Conservation (phyloP, 2,113 vertebrate species). For the Neolamprologus toae region DNA sequence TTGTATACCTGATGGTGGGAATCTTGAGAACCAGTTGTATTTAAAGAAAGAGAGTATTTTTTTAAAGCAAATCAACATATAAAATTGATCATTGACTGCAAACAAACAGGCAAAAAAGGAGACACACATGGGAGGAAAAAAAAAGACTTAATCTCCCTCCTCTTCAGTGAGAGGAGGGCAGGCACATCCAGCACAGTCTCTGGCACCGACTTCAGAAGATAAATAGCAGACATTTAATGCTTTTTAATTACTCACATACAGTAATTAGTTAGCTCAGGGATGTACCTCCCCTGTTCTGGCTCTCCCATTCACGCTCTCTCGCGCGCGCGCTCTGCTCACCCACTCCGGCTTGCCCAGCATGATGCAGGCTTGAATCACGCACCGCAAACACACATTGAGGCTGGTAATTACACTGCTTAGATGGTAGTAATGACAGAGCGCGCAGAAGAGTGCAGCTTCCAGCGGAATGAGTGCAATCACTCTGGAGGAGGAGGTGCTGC, state of each 20-base stretch:
- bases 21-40: neutral
- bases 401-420: slow-evolving; percentile 51
- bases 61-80: neutral
- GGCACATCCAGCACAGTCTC: neutral
- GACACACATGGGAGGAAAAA: neutral
- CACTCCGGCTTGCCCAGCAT: slow-evolving; percentile 10
- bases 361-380: slow-evolving; percentile 20
- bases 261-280: slow-evolving; percentile 43
- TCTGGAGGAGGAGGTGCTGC: slow-evolving; percentile 25
- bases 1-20: neutral
- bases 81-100: neutral
- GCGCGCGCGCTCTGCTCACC: neutral
- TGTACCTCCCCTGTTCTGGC: neutral
- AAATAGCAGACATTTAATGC: slow-evolving; percentile 20
- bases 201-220: slow-evolving; percentile 15
- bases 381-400: slow-evolving; percentile 50
- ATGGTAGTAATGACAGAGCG: slow-evolving; percentile 61
- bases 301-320: slow-evolving; percentile 4
- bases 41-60: neutral
- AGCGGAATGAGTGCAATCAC: slow-evolving; percentile 31
- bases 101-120: neutral
- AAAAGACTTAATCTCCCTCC: neutral
- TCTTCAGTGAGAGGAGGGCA: neutral
- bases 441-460: slow-evolving; percentile 33
- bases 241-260: slow-evolving; percentile 51